A percentile compares a stretch with the other conserved stretches of the same genome.
Evolutionary conservation across 2,888 invertebrate genomes (phyloP).

Genomic region (Cephus pygmeus): DNA sequence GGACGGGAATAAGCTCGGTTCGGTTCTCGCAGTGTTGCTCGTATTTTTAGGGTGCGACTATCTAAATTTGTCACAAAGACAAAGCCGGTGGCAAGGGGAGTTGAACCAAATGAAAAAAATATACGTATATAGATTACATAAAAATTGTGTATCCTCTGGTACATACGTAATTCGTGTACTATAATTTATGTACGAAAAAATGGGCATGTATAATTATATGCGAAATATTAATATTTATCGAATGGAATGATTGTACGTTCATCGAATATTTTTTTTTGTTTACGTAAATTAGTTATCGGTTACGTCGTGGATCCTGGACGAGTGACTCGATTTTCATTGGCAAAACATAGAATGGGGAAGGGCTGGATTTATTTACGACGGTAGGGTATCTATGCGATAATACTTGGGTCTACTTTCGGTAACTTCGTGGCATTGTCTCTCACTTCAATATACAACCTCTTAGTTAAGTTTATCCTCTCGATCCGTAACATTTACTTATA

Average conservation of each 20-base stretch:
- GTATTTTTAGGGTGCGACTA: conserved; percentile 50
- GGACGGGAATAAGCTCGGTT: conserved; percentile 48
- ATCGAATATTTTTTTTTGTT: too few species aligned
- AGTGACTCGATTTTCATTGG: not conserved
- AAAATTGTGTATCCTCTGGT: too few species aligned
- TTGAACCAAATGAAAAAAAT: too few species aligned
- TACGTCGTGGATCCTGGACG: not conserved
- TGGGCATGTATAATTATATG: too few species aligned
- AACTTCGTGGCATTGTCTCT: not conserved
- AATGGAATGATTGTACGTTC: too few species aligned
- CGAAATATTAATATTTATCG: too few species aligned
- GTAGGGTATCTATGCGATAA: not conserved
- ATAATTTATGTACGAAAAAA: too few species aligned
- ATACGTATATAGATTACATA: too few species aligned
- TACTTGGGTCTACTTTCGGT: not conserved
- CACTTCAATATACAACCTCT: not conserved
- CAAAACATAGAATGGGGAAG: not conserved
- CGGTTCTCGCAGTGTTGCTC: conserved; percentile 45
- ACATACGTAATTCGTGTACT: too few species aligned
- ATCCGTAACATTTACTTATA: not conserved
- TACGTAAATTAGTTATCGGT: not conserved
- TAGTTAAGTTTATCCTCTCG: not conserved
- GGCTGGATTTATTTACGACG: not conserved
- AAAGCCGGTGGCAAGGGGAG: conserved; percentile 32
- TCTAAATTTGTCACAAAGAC: conserved; percentile 56